Conservation (phyloP, 2,113 vertebrate species). For the Opisthocomus hoazin region DNA sequence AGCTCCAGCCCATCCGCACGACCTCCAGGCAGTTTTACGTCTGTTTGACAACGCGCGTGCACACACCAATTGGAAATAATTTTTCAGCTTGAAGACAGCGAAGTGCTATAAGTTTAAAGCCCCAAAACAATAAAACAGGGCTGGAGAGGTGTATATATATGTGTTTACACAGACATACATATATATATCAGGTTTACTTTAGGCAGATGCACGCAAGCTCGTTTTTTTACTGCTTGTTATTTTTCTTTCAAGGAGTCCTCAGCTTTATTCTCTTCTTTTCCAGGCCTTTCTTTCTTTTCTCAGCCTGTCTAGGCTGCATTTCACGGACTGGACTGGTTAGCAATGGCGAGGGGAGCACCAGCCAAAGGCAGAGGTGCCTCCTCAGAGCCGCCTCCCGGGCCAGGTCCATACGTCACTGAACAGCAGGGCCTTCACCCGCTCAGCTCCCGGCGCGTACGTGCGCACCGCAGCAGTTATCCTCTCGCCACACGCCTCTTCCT, state of each 20-base stretch:
- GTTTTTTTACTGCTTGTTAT: neutral
- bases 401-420: neutral
- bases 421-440: neutral
- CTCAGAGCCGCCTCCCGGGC: neutral
- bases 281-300: too few relatives aligned
- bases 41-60: neutral
- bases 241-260: neutral
- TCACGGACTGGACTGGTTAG: neutral
- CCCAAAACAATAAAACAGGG: neutral
- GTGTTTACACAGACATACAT: neutral
- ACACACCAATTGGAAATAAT: accelerated
- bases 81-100: neutral
- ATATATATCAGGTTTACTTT: accelerated
- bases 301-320: too few relatives aligned
- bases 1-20: neutral
- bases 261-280: neutral
- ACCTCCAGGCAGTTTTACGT: neutral
- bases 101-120: neutral
- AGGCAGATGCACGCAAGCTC: neutral
- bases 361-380: neutral
- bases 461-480: neutral
- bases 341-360: neutral
- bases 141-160: accelerated
- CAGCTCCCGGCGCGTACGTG: accelerated
- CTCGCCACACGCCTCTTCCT: neutral